Percentiles rank a stretch among this genome's conserved stretches.
Evolutionary conservation across 2,888 invertebrate species (phyloP).

Genomic region (Cephus pulcher): DNA sequence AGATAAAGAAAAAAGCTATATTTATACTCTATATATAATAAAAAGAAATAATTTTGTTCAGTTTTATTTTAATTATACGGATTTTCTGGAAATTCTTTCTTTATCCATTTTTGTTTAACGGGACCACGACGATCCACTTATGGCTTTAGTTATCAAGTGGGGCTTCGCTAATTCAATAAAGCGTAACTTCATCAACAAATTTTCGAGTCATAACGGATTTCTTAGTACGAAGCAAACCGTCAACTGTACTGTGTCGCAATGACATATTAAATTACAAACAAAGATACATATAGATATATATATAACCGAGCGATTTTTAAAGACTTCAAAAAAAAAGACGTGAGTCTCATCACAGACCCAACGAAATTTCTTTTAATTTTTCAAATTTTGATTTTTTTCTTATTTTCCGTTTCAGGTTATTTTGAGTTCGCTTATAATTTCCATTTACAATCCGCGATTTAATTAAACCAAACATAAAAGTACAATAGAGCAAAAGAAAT

Average conservation of each 20-base stretch:
- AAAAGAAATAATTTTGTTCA: not conserved
- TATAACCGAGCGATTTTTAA: not conserved
- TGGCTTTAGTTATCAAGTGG: conserved; percentile 40
- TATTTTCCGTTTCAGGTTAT: conserved; percentile 43
- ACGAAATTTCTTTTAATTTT: not conserved
- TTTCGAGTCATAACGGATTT: conserved; percentile 42
- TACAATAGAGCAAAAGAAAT: conserved; percentile 8
- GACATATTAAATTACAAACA: not conserved
- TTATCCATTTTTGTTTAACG: conserved; percentile 41
- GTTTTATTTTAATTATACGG: not conserved
- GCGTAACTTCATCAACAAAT: conserved; percentile 57
- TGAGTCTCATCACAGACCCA: not conserved
- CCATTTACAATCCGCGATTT: conserved; percentile 22
- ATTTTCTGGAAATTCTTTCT: conserved; percentile 4
- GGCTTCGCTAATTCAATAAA: conserved; percentile 64
- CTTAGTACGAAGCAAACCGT: conserved; percentile 39
- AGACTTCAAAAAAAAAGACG: not conserved
- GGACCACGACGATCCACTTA: conserved; percentile 55
- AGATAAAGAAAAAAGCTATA: not conserved
- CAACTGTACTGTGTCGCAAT: not conserved
- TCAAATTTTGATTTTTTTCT: conserved; percentile 26
- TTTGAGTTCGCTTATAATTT: conserved; percentile 43
- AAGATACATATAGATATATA: not conserved
- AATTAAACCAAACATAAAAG: conserved; percentile 12
- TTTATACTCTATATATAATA: not conserved